Evolutionary conservation across 2,888 invertebrate genomes (phyloP), one percentile per base, ranked within the genome.

Genomic region (Pachydiplax longipennis): DNA sequence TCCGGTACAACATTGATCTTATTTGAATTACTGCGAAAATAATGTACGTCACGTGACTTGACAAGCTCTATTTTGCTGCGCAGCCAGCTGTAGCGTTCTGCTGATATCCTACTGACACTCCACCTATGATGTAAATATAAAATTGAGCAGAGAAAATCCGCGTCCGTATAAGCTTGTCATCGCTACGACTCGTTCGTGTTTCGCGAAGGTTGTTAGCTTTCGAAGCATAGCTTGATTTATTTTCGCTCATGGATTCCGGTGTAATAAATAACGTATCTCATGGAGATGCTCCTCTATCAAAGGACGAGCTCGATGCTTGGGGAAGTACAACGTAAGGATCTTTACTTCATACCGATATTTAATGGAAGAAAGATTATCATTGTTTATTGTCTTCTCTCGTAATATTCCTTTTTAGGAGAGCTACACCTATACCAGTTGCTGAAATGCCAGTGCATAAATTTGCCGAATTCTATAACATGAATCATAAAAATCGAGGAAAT

Each of bases 381-480:
- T 73, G 1, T 2, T 35, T 10, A 31, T 18, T 61, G 61, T 37
- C 37, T 61, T 22, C 1, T 31, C 73, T 31, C 25, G 22, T 22
- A 25, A 22, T 31, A 58, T n/a, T 61, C 8, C 6, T 4, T 61
- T 87, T 37, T n/a, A 87, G 87, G 61, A 87, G 58, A 48, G 58
- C 87, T 1, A 53, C 37, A 2, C 37, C 61, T 12, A 37, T 87
- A 15, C 87, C 87, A 22, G 81, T 81, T 31, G 90, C 81, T 13
- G 61, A 81, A 25, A 90, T 90, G 91, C 83, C 91, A 44, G 91
- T 91, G 2, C 65, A 82, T 18, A 92, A 91, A 96, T 92, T 97
- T 94, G 96, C 97, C 0, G 94, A 95, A 0, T 96, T 97, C 93
- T 99, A 99, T 94, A 97, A 97, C 92, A 99, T 99, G 98, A 96